These are phyloP conservation scores for Muscina levida DNA, from an alignment of 2,888 invertebrate genomes.

Conservation along the genomic window DNA sequence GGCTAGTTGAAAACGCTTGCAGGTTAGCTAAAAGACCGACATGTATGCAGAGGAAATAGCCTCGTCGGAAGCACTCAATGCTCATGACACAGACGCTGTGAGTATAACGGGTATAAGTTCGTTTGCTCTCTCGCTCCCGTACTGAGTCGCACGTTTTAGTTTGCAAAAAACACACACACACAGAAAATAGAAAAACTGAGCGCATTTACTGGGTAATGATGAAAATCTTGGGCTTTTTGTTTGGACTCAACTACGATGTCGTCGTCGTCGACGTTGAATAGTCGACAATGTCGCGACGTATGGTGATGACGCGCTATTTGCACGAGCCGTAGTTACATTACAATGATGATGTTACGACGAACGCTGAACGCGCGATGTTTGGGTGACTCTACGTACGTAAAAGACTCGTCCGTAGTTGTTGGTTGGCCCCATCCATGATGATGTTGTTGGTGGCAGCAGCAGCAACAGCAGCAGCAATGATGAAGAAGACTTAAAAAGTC, in stretches of 20 bases:
- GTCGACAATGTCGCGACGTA: slow-evolving; percentile 16
- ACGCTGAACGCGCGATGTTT: background rate
- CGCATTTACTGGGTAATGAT: no score
- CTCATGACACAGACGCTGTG: background rate
- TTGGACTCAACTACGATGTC: slow-evolving; percentile 14
- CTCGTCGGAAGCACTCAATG: no score
- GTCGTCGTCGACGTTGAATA: background rate
- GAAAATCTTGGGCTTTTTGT: background rate
- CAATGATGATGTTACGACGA: slow-evolving; percentile 1
- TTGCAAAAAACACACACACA: no score
- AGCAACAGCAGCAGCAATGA: no score
- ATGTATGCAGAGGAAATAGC: background rate
- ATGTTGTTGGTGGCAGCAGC: no score
- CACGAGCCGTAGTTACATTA: background rate
- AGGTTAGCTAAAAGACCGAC: no score
- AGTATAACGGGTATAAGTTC: no score
- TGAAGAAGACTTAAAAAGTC: slow-evolving; percentile 64
- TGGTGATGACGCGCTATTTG: background rate
- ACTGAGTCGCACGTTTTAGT: no score
- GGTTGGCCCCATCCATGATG: no score
- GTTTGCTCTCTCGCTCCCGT: no score
- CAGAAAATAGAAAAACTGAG: no score
- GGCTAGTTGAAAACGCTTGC: no score
- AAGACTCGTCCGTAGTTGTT: background rate
- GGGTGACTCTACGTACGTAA: background rate